phyloP scores from a whole-genome alignment of 37 sponge, comb jelly and placozoan genomes.

The Mnemiopsis leidyi region DNA sequence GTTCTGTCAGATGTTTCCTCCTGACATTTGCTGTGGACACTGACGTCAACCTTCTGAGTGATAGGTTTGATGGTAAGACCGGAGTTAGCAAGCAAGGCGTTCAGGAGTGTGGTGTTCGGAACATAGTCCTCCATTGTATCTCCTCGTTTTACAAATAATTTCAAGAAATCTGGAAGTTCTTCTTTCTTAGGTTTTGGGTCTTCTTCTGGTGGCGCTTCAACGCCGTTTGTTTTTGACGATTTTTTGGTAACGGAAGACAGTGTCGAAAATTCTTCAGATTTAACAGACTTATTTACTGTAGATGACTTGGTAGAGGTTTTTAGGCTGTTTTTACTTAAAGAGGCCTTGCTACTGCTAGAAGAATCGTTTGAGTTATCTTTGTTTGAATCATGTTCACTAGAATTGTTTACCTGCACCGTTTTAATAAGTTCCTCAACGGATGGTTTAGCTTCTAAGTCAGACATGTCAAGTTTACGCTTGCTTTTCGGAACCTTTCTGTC shows the following conservation, averaged over 20 bases:
- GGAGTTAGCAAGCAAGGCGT: not conserved
- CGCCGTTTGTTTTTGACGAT: not conserved
- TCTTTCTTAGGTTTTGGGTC: not conserved
- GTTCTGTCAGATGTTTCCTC: constrained; percentile 6
- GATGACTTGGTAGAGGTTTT: not conserved
- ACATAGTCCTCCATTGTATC: not conserved
- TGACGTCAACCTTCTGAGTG: not conserved
- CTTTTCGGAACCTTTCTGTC: not conserved
- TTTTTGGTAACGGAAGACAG: not conserved
- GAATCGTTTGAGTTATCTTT: not conserved
- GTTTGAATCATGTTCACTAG: not conserved
- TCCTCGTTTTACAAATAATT: not conserved
- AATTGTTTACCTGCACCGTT: not conserved
- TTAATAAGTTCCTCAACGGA: not conserved
- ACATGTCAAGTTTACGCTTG: not conserved
- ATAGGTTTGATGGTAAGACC: constrained; percentile 3
- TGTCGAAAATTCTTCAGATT: not conserved
- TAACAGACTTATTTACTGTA: not conserved
- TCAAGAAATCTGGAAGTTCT: not conserved
- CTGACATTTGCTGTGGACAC: not conserved
- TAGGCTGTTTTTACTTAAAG: not conserved
- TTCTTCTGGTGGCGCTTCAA: not conserved
- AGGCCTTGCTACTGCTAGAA: not conserved
- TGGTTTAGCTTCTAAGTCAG: not conserved
- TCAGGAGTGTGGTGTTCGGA: not conserved